Evolutionary conservation across 2,797 vertebrate species (phyloP).

Genomic region (Falco cherrug): DNA sequence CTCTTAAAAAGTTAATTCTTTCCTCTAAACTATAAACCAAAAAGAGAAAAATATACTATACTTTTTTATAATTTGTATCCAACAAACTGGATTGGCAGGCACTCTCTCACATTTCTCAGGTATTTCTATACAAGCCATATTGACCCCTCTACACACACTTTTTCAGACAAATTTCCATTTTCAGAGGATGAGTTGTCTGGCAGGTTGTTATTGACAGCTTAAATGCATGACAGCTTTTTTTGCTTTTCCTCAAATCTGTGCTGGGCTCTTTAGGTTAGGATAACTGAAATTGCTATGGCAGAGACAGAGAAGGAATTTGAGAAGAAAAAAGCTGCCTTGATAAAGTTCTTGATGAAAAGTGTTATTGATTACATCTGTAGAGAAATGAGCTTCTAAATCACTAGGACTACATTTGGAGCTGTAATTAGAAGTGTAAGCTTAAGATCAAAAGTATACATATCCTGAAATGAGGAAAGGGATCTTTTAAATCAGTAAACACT

Average conservation of each 20-base stretch:
- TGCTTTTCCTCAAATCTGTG: conserved; percentile 41
- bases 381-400: not conserved
- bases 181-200: conserved; percentile 58
- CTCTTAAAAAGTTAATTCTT: conserved; percentile 30
- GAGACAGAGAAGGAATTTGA: conserved; percentile 18
- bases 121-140: not conserved
- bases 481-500: conserved; percentile 31
- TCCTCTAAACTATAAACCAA: conserved; percentile 37
- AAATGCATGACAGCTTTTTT: conserved; percentile 59
- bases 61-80: not conserved
- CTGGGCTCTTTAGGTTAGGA: conserved; percentile 1
- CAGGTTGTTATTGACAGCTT: conserved; percentile 35
- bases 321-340: not conserved
- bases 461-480: not conserved
- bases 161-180: conserved; percentile 50
- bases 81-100: not conserved
- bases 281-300: conserved; percentile 18
- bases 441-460: conserved; percentile 5
- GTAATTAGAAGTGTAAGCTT: not conserved
- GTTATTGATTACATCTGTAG: not conserved
- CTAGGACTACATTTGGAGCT: not conserved
- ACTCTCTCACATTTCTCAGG: not conserved
- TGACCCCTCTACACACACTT: not conserved
- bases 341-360: conserved; percentile 20
- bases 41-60: not conserved